These are phyloP conservation scores for Diachasmimorpha longicaudata DNA, from an alignment of 1,140 invertebrate species.

Conservation along the genomic window DNA sequence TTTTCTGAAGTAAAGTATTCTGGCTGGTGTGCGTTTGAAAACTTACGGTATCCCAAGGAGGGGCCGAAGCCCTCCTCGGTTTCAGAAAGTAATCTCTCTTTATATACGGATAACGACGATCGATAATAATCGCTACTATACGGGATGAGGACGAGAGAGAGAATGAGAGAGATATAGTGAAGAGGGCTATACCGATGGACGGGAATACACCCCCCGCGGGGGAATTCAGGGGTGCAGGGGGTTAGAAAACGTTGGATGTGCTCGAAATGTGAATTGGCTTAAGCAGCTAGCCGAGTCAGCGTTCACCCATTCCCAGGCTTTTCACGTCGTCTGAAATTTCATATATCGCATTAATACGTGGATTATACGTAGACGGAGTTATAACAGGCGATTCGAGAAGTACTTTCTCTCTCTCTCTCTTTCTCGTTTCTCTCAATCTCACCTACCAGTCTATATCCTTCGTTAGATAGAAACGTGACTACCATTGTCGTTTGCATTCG, in stretches of 20 bases:
- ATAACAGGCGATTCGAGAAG: conserved; percentile 27
- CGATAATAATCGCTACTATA: conserved; percentile 34
- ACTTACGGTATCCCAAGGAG: background rate
- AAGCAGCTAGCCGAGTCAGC: conserved; percentile 38
- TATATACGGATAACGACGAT: conserved; percentile 30
- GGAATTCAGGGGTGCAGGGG: background rate
- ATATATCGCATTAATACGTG: conserved; percentile 44
- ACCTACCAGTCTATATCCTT: conserved; percentile 24
- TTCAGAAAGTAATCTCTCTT: conserved; percentile 17
- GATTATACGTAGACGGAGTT: conserved; percentile 35
- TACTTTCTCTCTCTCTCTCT: conserved; percentile 6
- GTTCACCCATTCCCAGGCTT: conserved; percentile 34
- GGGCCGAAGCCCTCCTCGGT: background rate
- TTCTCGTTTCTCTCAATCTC: conserved; percentile 5
- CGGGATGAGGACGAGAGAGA: conserved; percentile 8
- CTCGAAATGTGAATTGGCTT: conserved; percentile 39
- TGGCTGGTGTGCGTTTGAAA: background rate
- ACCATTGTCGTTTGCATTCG: conserved; percentile 29
- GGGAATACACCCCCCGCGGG: background rate
- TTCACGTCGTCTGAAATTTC: conserved; percentile 40
- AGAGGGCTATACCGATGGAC: background rate
- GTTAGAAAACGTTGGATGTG: conserved; percentile 30
- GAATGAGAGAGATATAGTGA: background rate
- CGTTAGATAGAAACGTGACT: conserved; percentile 49
- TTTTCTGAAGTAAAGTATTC: conserved; percentile 1